Percentiles rank a stretch among this genome's conserved stretches.
These are phyloP conservation scores for Enteromius paludinosus DNA, from an alignment of 2,797 vertebrate species.

Conservation along the genomic window DNA sequence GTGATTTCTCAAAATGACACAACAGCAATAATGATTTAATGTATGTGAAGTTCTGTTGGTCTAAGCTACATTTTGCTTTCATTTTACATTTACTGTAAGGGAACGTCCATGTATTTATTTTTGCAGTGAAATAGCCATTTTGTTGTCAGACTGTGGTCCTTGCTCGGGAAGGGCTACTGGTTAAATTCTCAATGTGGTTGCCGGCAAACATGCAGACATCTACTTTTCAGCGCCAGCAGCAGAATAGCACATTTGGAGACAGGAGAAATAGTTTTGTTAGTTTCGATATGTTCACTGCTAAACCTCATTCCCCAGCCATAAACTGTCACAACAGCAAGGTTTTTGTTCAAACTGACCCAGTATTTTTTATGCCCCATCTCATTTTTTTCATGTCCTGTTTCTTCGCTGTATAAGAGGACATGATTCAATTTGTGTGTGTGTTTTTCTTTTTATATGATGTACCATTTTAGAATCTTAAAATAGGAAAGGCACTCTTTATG, in stretches of 20 bases:
- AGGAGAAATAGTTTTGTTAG: slow-evolving; percentile 2
- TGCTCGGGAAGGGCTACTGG: background rate
- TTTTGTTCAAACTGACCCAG: slow-evolving; percentile 30
- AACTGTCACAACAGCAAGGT: slow-evolving; percentile 1
- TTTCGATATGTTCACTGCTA: background rate
- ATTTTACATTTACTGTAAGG: background rate
- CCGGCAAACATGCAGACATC: background rate
- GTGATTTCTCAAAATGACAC: background rate
- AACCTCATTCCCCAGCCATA: slow-evolving; percentile 7
- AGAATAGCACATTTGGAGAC: background rate
- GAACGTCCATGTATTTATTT: background rate
- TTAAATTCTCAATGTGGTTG: background rate
- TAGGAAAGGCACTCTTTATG: slow-evolving; percentile 23
- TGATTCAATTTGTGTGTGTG: slow-evolving; percentile 21
- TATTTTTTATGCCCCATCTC: slow-evolving; percentile 9
- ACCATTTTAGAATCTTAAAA: slow-evolving; percentile 17
- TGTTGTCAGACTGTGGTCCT: background rate
- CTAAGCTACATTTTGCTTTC: background rate
- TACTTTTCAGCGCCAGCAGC: background rate
- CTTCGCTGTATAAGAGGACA: slow-evolving; percentile 3
- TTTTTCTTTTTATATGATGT: slow-evolving; percentile 6
- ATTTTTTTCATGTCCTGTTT: background rate
- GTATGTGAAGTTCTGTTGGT: background rate
- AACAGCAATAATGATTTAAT: background rate
- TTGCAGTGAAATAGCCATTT: background rate